Conservation (phyloP, 2,888 invertebrate genomes). For the Tribolium freemani region DNA sequence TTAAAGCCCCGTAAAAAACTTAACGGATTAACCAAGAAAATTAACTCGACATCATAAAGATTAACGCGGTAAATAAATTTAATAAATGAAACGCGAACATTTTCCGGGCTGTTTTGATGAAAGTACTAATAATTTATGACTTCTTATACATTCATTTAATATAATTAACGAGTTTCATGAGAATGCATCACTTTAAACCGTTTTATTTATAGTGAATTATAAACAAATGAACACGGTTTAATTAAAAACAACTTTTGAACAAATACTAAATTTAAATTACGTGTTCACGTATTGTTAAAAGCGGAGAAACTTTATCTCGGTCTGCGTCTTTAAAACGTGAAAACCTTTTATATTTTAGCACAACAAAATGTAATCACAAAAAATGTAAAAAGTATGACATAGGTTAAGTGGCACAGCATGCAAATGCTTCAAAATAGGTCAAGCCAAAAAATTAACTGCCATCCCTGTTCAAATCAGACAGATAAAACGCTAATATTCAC, state of each 20-base stretch:
- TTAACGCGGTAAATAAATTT: conserved; percentile 46
- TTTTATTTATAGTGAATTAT: conserved; percentile 14
- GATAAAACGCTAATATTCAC: neutral
- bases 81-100: conserved; percentile 42
- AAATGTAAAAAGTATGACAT: conserved; percentile 32
- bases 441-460: conserved; percentile 26
- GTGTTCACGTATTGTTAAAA: conserved; percentile 23
- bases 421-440: conserved; percentile 26
- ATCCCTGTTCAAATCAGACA: neutral
- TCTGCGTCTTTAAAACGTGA: conserved; percentile 19
- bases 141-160: conserved; percentile 43
- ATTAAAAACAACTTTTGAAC: conserved; percentile 18
- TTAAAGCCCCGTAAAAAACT: conserved; percentile 31
- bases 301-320: conserved; percentile 22
- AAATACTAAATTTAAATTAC: conserved; percentile 27
- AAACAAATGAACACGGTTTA: conserved; percentile 12
- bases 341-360: conserved; percentile 32
- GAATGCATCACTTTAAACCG: neutral
- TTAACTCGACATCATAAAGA: conserved; percentile 44
- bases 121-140: conserved; percentile 45
- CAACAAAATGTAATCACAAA: conserved; percentile 27
- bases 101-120: conserved; percentile 43
- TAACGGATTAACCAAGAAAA: conserved; percentile 38
- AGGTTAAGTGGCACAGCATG: conserved; percentile 25
- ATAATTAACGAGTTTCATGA: conserved; percentile 39